Conservation (phyloP, 2,888 invertebrate species). For the Empis stercorea region DNA sequence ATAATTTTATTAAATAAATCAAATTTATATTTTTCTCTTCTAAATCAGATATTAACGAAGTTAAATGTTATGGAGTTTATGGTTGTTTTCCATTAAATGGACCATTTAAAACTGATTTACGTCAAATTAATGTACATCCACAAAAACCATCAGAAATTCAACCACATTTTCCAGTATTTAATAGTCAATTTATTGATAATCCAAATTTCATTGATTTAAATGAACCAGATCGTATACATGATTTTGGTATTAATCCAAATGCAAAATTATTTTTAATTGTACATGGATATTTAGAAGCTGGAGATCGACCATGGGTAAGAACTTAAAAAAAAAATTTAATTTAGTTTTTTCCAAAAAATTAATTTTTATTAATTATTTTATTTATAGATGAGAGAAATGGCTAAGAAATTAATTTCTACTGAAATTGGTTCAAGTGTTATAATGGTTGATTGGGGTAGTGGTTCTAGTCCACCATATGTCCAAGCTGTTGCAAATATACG, state of each 20-base stretch:
- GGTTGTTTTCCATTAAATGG: constrained; percentile 68
- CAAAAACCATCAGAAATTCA: constrained; percentile 50
- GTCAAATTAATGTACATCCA: constrained; percentile 71
- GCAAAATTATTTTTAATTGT: constrained; percentile 62
- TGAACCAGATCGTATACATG: constrained; percentile 47
- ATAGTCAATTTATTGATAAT: constrained; percentile 35
- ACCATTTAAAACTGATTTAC: constrained; percentile 64
- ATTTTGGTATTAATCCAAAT: constrained; percentile 47
- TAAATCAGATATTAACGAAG: constrained; percentile 36
- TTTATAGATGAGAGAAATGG: constrained; percentile 51
- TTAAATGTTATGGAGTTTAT: constrained; percentile 62
- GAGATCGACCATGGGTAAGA: constrained; percentile 72
- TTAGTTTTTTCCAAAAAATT: neutral
- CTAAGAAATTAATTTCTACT: constrained; percentile 50
- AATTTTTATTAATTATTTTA: constrained; percentile 1
- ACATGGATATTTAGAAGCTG: constrained; percentile 80
- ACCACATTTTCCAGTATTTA: constrained; percentile 45
- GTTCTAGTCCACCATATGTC: constrained; percentile 76
- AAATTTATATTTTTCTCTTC: too few relatives aligned
- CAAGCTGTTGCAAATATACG: constrained; percentile 87
- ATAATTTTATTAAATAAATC: too few relatives aligned
- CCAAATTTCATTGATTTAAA: constrained; percentile 54
- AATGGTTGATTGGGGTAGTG: constrained; percentile 74
- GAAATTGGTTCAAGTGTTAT: constrained; percentile 58
- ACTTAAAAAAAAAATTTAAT: too few relatives aligned